phyloP scores from a whole-genome alignment of 2,113 vertebrate genomes.

The Amia ocellicauda region DNA sequence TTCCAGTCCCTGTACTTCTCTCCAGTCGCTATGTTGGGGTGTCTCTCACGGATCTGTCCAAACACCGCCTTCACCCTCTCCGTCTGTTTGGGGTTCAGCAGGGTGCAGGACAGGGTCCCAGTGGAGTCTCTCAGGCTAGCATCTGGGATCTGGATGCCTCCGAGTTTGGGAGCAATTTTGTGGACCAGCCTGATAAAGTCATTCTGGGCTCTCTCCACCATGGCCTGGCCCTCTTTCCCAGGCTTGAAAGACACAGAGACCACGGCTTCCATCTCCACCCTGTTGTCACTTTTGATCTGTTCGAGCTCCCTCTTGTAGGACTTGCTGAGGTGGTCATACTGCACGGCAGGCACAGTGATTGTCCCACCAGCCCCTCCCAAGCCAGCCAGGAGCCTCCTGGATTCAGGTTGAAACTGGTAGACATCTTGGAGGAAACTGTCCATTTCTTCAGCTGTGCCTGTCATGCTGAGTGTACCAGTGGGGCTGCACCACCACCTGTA shows the following conservation, averaged over 20 bases:
- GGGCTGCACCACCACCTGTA: no score
- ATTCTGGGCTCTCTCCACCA: not conserved
- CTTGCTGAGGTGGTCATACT: not conserved
- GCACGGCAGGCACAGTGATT: slow-evolving; percentile 1
- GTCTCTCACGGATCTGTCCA: not conserved
- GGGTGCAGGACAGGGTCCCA: not conserved
- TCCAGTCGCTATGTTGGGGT: not conserved
- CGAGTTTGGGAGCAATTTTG: not conserved
- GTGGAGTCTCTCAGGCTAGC: slow-evolving; percentile 12
- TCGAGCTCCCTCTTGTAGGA: slow-evolving; percentile 8
- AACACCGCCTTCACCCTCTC: not conserved
- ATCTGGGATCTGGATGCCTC: slow-evolving; percentile 8
- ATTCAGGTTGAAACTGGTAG: no score
- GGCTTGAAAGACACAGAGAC: slow-evolving; percentile 7
- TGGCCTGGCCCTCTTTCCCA: not conserved
- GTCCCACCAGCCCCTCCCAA: not conserved
- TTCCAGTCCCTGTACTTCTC: not conserved
- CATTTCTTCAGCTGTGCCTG: no score
- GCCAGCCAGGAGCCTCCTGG: no score
- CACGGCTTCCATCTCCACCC: not conserved
- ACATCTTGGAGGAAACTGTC: no score
- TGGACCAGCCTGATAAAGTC: slow-evolving; percentile 15
- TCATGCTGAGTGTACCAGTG: no score
- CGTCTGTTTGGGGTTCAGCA: not conserved
- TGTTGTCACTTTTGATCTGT: not conserved